These are phyloP conservation scores for Chamaea fasciata DNA, from an alignment of 2,113 vertebrate species.

Conservation along the genomic window DNA sequence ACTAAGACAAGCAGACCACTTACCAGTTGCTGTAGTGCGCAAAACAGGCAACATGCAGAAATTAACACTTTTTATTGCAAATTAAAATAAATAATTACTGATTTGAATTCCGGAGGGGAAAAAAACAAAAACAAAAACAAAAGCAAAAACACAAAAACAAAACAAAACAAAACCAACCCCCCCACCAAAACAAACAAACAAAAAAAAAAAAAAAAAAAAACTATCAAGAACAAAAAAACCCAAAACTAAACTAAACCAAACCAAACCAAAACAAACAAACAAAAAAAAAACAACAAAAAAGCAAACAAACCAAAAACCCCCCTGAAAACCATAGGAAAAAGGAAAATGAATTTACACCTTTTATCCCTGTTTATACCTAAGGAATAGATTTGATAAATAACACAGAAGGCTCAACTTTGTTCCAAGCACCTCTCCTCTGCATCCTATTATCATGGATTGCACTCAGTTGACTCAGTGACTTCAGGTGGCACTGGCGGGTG, in stretches of 20 bases:
- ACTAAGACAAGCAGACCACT: neutral
- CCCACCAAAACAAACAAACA: neutral
- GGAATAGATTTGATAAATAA: neutral
- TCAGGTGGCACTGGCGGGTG: neutral
- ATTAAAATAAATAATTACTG: neutral
- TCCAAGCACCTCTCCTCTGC: neutral
- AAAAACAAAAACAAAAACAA: neutral
- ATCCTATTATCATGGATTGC: neutral
- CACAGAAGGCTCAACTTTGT: neutral
- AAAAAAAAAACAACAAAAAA: too few species aligned
- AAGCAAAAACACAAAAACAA: neutral
- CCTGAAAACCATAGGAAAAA: neutral
- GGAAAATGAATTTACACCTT: neutral
- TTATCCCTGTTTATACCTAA: neutral
- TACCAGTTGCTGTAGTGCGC: neutral
- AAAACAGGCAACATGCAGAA: neutral
- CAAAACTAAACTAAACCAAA: too few species aligned
- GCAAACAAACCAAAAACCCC: too few species aligned
- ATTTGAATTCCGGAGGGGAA: neutral
- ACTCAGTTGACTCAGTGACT: neutral
- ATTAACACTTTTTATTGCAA: neutral
- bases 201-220: accelerated
- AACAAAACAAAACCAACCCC: too few species aligned
- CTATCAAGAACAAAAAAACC: too few species aligned
- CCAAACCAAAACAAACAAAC: too few species aligned